Conservation (phyloP, 1,140 invertebrate genomes). For the Drosophila parvula region DNA sequence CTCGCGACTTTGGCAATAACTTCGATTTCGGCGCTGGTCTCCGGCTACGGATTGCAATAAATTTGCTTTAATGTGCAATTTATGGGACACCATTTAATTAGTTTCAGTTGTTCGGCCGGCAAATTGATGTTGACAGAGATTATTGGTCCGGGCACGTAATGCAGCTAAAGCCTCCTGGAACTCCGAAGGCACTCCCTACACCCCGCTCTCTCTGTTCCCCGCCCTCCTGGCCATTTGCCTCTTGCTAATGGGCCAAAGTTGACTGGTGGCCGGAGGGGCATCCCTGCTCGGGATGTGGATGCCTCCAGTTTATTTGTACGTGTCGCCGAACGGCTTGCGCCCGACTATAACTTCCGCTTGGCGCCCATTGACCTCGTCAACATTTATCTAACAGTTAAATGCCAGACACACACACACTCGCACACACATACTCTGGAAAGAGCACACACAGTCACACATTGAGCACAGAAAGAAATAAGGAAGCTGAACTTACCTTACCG, state of each 20-base stretch:
- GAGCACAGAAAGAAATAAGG: not conserved
- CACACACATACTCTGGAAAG: constrained; percentile 19
- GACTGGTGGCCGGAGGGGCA: constrained; percentile 35
- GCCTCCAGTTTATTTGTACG: constrained; percentile 74
- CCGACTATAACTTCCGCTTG: constrained; percentile 78
- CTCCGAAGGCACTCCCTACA: not conserved
- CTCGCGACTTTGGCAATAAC: constrained; percentile 80
- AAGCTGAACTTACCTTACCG: not conserved
- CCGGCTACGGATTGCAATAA: constrained; percentile 76
- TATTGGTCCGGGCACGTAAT: constrained; percentile 79
- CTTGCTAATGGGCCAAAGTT: constrained; percentile 71
- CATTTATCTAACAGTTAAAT: constrained; percentile 81
- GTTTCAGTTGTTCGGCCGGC: constrained; percentile 70
- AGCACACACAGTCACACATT: constrained; percentile 4
- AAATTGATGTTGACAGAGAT: constrained; percentile 84
- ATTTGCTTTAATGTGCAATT: constrained; percentile 84
- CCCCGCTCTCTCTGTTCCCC: not conserved
- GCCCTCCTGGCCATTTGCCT: constrained; percentile 15
- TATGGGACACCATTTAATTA: constrained; percentile 84
- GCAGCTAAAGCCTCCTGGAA: constrained; percentile 39
- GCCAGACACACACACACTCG: constrained; percentile 48
- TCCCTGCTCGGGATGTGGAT: constrained; percentile 1
- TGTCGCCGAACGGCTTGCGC: constrained; percentile 61
- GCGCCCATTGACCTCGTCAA: constrained; percentile 80
- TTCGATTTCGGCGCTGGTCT: constrained; percentile 61